Conservation (phyloP, 2,888 invertebrate genomes). For the Drosophila rellima region DNA sequence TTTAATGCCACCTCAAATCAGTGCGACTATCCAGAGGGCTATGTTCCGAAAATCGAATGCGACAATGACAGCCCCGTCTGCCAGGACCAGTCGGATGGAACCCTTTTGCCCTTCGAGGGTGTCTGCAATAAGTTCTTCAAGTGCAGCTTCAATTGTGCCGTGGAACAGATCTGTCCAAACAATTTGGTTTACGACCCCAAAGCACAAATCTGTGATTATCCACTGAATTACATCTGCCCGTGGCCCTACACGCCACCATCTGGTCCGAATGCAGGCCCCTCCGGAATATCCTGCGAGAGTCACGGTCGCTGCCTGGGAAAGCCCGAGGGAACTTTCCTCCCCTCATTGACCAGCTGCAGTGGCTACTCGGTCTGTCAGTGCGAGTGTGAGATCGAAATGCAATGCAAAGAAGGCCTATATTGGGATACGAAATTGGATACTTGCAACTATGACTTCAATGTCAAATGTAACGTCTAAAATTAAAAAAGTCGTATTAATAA, state of each 20-base stretch:
- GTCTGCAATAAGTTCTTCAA: slow-evolving; percentile 68
- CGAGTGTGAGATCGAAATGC: slow-evolving; percentile 75
- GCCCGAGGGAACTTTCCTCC: slow-evolving; percentile 54
- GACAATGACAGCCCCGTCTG: slow-evolving; percentile 42
- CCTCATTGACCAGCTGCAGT: slow-evolving; percentile 57
- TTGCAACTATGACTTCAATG: slow-evolving; percentile 51
- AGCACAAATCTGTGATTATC: slow-evolving; percentile 38
- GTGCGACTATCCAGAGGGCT: slow-evolving; percentile 60
- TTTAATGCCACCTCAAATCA: slow-evolving; percentile 61
- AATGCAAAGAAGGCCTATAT: slow-evolving; percentile 39
- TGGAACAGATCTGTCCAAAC: slow-evolving; percentile 65
- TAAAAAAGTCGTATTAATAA: not conserved
- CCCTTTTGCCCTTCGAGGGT: slow-evolving; percentile 57
- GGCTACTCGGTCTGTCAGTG: slow-evolving; percentile 74
- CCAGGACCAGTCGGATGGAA: slow-evolving; percentile 47
- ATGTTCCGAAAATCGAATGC: slow-evolving; percentile 62
- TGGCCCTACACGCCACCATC: slow-evolving; percentile 68
- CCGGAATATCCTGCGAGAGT: slow-evolving; percentile 70
- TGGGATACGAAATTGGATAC: slow-evolving; percentile 41
- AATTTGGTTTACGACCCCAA: slow-evolving; percentile 48
- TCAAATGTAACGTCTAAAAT: slow-evolving; percentile 43
- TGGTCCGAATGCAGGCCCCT: slow-evolving; percentile 77
- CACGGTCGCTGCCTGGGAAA: slow-evolving; percentile 68
- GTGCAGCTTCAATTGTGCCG: slow-evolving; percentile 68
- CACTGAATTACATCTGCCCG: slow-evolving; percentile 37